Percentiles rank a stretch among this genome's conserved stretches.
Evolutionary conservation across 2,797 vertebrate genomes (phyloP).

Genomic region (Diceros bicornis): DNA sequence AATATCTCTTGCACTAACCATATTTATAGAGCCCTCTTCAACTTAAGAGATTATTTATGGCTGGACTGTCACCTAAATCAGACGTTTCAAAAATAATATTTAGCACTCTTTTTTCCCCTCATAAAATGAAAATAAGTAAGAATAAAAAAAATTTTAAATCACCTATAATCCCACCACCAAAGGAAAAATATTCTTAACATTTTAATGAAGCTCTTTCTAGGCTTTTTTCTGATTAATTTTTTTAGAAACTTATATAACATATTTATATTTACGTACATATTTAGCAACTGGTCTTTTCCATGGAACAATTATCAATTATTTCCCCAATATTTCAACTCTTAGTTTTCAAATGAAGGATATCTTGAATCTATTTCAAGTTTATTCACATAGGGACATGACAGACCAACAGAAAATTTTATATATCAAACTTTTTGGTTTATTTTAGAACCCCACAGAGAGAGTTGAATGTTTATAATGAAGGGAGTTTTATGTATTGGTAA

Average conservation of each 20-base stretch:
- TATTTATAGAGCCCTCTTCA: conserved; percentile 6
- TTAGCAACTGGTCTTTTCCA: background rate
- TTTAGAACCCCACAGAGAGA: conserved; percentile 16
- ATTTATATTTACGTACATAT: background rate
- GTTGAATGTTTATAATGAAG: background rate
- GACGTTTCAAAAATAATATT: conserved; percentile 1
- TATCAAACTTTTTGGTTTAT: conserved; percentile 5
- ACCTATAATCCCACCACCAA: background rate
- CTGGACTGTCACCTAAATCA: conserved; percentile 40
- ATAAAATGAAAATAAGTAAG: conserved; percentile 23
- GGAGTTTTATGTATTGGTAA: background rate
- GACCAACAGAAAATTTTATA: background rate
- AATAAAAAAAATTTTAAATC: background rate
- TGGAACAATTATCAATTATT: background rate
- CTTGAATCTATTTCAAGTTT: conserved; percentile 6
- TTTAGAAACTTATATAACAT: background rate
- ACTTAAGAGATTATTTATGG: conserved; percentile 15
- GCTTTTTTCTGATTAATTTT: background rate
- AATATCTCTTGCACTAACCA: background rate
- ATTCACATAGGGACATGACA: background rate
- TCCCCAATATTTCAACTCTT: background rate
- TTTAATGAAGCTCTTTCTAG: conserved; percentile 23
- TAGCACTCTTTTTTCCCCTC: background rate
- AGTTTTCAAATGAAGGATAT: conserved; percentile 7
- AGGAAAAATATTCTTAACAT: conserved; percentile 3